Base-by-base conservation (phyloP, 1,140 invertebrate genomes). In the Drosophila subobscura region DNA sequence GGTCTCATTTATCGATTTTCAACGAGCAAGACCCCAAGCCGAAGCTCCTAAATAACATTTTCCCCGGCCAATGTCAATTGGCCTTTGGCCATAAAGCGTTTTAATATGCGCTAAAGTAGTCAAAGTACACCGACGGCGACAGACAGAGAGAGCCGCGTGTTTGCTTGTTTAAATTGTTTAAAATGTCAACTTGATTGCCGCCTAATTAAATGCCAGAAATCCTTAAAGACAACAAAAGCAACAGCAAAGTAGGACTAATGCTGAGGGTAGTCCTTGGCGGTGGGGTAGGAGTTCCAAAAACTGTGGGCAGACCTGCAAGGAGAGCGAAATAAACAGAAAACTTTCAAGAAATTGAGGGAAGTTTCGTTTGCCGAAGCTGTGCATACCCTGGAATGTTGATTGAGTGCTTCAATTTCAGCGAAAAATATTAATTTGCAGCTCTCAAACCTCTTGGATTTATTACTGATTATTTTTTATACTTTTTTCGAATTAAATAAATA, bases 111-210 rank as follows among this genome's bases (percentile, higher is more conserved):
- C 68, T 70, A 65, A 83, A 68, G 61, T 59, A 76, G 60, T 79
- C 65, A 66, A 83, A 61, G 64, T 54, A 12, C 16, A 59, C 27
- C 46, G 33, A 56, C 33, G 10, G 1, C 4, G n/a, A 16, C 25
- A 12, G 23, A 4, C 20, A 41, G n/a, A 59, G 54, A 49, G 44
- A 52, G 44, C 23, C 29, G 55, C 65, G 63, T 89, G 75, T 83
- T 77, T 88, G 79, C 78, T 72, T 72, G 84, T 72, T 89, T 89
- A 88, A 88, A 88, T 88, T 89, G 83, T 88, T 89, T 89, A 88
- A 83, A 88, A 88, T 88, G 83, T 89, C 84, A 88, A 88, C 77
- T 88, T 88, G 66, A 88, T 86, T 86, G 83, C 75, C 33, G 78
- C 83, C 77, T 88, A 88, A 88, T 88, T 88, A 84, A 88, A 88